Evolutionary conservation across 2,113 vertebrate species (phyloP).

Genomic region (Ptilorrhoa leucosticta): DNA sequence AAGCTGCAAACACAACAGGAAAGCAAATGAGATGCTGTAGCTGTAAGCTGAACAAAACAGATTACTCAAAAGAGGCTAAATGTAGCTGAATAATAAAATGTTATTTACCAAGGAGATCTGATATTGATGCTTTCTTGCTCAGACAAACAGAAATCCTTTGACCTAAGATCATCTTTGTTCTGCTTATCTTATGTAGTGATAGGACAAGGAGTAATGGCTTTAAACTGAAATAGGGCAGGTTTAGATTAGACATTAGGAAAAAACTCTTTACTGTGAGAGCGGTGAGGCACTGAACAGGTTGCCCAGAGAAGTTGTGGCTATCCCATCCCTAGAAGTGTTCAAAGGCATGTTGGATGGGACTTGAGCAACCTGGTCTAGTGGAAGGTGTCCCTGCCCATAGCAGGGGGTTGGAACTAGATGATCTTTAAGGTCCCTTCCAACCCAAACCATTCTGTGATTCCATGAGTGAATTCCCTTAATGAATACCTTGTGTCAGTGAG

Average conservation of each 20-base stretch:
- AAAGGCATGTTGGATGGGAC: background rate
- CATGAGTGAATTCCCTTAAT: constrained; percentile 9
- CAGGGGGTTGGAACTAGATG: background rate
- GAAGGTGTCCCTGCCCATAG: background rate
- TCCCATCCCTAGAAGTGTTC: background rate
- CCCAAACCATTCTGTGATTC: background rate
- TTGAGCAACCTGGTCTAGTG: background rate
- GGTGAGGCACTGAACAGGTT: background rate
- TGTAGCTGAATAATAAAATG: constrained; percentile 7
- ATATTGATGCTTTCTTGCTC: constrained; percentile 4
- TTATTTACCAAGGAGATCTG: background rate
- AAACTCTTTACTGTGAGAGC: background rate
- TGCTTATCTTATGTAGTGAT: constrained; percentile 6
- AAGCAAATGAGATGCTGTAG: constrained; percentile 48
- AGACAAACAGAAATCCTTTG: constrained; percentile 22
- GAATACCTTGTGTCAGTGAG: background rate
- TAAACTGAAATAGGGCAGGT: background rate
- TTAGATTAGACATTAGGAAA: background rate
- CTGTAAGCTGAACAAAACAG: constrained; percentile 37
- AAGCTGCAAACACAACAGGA: background rate
- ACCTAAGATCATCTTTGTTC: background rate
- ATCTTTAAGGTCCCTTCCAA: background rate
- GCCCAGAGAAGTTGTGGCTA: background rate
- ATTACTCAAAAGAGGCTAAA: constrained; percentile 37
- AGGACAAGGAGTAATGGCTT: background rate